A percentile compares a stretch with the other conserved stretches of the same genome.
Evolutionary conservation across 2,113 vertebrate genomes (phyloP).

Genomic region (Prionailurus viverrinus): DNA sequence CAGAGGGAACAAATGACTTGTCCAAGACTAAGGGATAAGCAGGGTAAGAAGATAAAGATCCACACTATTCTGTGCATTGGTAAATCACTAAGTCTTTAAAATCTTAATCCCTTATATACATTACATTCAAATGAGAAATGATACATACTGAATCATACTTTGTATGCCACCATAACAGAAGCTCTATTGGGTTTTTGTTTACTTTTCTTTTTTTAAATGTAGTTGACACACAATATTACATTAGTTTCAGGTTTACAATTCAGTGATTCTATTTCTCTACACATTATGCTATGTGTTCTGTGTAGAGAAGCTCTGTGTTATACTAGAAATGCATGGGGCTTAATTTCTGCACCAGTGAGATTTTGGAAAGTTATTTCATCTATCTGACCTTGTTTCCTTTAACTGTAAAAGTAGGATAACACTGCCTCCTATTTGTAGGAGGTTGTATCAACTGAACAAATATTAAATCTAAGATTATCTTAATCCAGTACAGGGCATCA

Average conservation of each 20-base stretch:
- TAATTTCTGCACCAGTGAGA: background rate
- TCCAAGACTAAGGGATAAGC: background rate
- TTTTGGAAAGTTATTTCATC: background rate
- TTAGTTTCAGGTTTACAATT: background rate
- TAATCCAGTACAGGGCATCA: background rate
- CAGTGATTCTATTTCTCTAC: background rate
- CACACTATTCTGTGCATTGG: background rate
- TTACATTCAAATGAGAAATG: slow-evolving; percentile 6
- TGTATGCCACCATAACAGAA: background rate
- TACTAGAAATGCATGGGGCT: background rate
- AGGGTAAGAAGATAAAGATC: slow-evolving; percentile 15
- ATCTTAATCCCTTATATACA: background rate
- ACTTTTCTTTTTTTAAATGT: background rate
- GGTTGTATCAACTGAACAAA: background rate
- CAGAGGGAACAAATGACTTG: slow-evolving; percentile 13
- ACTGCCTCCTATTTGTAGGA: background rate
- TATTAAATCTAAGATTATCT: background rate
- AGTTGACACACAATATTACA: background rate
- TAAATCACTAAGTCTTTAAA: background rate
- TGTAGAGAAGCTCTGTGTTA: background rate
- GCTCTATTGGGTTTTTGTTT: background rate
- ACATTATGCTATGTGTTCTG: background rate
- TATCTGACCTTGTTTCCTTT: slow-evolving; percentile 2
- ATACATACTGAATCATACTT: background rate
- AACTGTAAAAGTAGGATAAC: background rate